A percentile compares a stretch with the other conserved stretches of the same genome.
phyloP scores from a whole-genome alignment of 2,113 vertebrate genomes.

The Shinisaurus crocodilurus region DNA sequence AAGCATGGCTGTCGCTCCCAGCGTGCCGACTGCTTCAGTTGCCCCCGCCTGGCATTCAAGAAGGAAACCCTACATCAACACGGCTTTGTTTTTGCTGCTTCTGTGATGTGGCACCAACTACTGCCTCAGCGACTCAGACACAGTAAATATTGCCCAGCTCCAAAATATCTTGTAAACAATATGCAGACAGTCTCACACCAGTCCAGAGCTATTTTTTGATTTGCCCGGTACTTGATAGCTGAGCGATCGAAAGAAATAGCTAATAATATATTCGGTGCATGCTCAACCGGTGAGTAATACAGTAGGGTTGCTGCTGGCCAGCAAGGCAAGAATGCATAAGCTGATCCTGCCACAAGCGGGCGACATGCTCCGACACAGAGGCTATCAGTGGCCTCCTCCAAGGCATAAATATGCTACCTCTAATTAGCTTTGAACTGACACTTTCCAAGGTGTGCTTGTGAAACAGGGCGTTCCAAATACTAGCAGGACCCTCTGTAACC shows the following conservation, averaged over 20 bases:
- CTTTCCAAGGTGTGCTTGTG: rapidly evolving
- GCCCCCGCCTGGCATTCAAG: conserved; percentile 1
- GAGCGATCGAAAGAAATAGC: conserved; percentile 80
- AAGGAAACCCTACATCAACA: conserved; percentile 49
- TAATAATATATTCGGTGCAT: conserved; percentile 84
- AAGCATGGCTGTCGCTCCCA: conserved; percentile 67
- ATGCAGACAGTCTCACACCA: conserved; percentile 76
- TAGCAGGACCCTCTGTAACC: conserved; percentile 63
- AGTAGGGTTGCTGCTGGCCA: conserved; percentile 65
- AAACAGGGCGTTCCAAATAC: conserved; percentile 45
- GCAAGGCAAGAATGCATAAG: conserved; percentile 75
- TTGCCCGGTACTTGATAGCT: conserved; percentile 81
- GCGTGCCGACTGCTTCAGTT: neutral
- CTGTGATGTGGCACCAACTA: neutral
- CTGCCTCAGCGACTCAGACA: neutral
- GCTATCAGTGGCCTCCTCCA: neutral
- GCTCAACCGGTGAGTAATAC: conserved; percentile 85
- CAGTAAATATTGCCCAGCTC: conserved; percentile 75
- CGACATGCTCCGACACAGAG: neutral
- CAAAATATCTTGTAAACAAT: conserved; percentile 79
- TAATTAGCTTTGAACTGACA: neutral
- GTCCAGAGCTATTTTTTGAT: conserved; percentile 87
- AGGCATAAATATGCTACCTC: conserved; percentile 2
- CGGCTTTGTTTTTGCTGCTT: conserved; percentile 51
- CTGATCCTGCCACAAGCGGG: conserved; percentile 50